Base-by-base conservation (phyloP, 2,113 vertebrate genomes). In the Eudyptes chrysolophus region DNA sequence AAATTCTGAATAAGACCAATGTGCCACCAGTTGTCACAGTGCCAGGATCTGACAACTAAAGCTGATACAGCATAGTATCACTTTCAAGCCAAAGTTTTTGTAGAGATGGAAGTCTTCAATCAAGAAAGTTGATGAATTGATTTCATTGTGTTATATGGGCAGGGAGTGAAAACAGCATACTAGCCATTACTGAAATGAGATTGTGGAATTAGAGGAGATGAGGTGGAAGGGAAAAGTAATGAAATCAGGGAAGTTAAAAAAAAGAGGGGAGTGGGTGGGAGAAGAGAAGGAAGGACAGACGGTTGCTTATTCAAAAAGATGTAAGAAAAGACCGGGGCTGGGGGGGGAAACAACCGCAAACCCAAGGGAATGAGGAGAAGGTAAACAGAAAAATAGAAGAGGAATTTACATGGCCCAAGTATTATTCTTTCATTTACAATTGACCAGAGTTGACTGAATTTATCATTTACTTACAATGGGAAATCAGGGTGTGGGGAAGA, bases 151-250 rank as follows among this genome's bases (percentile, higher is more conserved):
- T 60, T 91, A 66, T 24, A 49, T 40, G 75, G 62, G 49, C 74
- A 91, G 66, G 62, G 55, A 92, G 78, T 40, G 70, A 76, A 92
- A 89, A 65, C 52, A 84, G 49, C 34, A 68, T 27, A 65, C 17
- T 65, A 57, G 30, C 49, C 54, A 96, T 96, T 97, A 95, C 84
- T 76, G 75, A 97, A 89, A 96, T 95, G 75, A 96, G 58, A 92
- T 61, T 76, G 61, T 70, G 77, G 34, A 60, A 65, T 71, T 44
- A 68, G 38, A 76, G 48, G n/a, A 85, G 88, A 82, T 78, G 74
- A 92, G 40, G 69, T 83, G 30, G 48, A 87, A 93, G 57, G 27
- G 62, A 95, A 84, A 34, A 85, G 26, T 42, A 90, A 85, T 85
- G 75, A 93, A 85, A 92, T 52, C 52, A 68, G 34, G 25, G 21